Percentiles rank a stretch among this genome's conserved stretches.
phyloP scores from a whole-genome alignment of 2,888 invertebrate species.

The Erebia ligea region DNA sequence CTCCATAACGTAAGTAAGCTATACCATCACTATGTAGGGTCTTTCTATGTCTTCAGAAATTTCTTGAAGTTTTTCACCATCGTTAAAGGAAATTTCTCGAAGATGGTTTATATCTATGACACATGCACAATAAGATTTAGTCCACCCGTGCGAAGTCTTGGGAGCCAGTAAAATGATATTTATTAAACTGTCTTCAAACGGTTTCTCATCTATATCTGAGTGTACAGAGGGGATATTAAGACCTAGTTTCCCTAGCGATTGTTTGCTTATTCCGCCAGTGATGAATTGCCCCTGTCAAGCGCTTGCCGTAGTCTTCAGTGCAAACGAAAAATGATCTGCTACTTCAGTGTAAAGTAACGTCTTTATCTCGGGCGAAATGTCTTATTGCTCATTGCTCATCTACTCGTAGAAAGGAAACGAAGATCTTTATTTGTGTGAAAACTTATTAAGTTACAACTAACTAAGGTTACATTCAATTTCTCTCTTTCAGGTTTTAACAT shows the following conservation, averaged over 20 bases:
- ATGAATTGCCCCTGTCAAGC: slow-evolving; percentile 17
- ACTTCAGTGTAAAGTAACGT: slow-evolving; percentile 25
- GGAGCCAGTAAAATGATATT: background rate
- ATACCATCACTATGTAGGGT: no score
- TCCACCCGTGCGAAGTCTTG: no score
- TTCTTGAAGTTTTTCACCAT: no score
- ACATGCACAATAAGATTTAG: no score
- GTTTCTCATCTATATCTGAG: background rate
- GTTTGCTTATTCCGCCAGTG: slow-evolving; percentile 17
- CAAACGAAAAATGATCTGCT: slow-evolving; percentile 16
- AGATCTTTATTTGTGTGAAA: background rate
- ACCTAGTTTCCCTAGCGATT: slow-evolving; percentile 8
- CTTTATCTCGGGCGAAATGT: slow-evolving; percentile 26
- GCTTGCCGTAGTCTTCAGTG: background rate
- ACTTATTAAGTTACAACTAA: background rate
- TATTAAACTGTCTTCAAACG: background rate
- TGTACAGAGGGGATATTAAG: background rate
- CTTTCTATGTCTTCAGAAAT: no score
- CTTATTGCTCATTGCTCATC: background rate
- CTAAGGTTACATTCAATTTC: no score
- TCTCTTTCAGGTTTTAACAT: no score
- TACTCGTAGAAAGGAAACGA: background rate
- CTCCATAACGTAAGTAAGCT: no score
- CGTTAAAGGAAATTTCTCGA: no score
- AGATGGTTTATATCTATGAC: no score